A percentile compares a stretch with the other conserved stretches of the same genome.
Evolutionary conservation across 2,113 vertebrate genomes (phyloP).

Genomic region (Saguinus midas): DNA sequence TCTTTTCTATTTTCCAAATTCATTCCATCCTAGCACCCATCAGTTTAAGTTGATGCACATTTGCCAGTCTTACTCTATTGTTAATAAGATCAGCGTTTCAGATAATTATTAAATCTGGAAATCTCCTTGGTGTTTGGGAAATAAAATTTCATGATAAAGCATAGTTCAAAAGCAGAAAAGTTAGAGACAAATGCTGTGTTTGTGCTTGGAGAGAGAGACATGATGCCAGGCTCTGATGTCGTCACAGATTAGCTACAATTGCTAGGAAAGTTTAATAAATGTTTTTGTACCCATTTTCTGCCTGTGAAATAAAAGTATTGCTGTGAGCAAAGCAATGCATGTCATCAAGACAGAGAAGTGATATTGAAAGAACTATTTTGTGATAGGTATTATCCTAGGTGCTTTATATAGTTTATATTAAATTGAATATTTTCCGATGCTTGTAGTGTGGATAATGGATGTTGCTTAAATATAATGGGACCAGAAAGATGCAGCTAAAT

Average conservation of each 20-base stretch:
- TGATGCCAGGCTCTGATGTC: background rate
- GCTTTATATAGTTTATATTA: background rate
- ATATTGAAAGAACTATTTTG: background rate
- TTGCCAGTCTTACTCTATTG: background rate
- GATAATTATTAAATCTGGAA: background rate
- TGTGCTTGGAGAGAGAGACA: background rate
- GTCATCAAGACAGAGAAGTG: background rate
- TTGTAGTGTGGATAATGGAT: background rate
- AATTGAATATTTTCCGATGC: background rate
- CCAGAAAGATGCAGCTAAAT: background rate
- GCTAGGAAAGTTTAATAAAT: background rate
- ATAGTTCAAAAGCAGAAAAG: background rate
- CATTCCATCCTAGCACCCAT: background rate
- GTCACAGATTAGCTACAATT: background rate
- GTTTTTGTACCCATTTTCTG: background rate
- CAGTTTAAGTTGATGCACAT: background rate
- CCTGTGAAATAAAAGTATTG: background rate
- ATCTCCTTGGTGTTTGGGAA: background rate
- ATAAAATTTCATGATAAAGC: background rate
- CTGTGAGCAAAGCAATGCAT: background rate
- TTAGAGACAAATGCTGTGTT: background rate
- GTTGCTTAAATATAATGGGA: background rate
- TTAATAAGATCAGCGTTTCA: background rate
- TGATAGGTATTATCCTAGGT: background rate
- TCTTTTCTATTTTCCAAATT: conserved; percentile 12